Evolutionary conservation across 37 sponge, comb jelly and placozoan genomes (phyloP), one percentile per base, ranked within the genome.

Genomic region (Beroe ovata): DNA sequence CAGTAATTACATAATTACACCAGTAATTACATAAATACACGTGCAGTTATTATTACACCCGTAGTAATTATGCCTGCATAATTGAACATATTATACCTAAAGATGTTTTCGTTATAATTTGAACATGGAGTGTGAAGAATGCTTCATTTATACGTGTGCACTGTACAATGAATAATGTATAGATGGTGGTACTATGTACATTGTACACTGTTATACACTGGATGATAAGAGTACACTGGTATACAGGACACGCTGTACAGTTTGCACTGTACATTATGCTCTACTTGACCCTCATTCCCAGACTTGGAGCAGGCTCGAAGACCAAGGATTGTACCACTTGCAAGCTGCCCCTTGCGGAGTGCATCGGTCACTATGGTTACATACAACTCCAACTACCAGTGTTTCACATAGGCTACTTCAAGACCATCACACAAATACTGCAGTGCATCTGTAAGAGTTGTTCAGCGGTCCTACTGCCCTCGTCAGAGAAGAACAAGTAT

Each of bases 281-380:
- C 11, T 47, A 47, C 11, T 6, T 47, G 11, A 16, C 11, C 11
- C 54, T 47, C 6, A 47, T 47, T 47, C 39, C 6, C 39, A 63
- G 64, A 89, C 35, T 63, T 23, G 89, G 89, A 8, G 64, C 89
- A 0, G 95, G 96, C 71, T 91, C 92, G 38, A 93, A 94, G 71
- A 91, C 91, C 33, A 89, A 91, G 3, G 72, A 60, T 21, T 97
- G 99, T 94, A 92, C 93, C 1, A 97, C 95, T 0, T 97, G 99
- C 64, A 92, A 92, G 6, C 93, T 94, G 64, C n/a, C 88, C n/a
- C 88, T 97, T 62, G 95, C 96, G 0, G 94, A 95, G 38, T 97
- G 99, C 58, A 91, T 95, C 18, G 99, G 99, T 77, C 99, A 97
- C 91, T 97, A 94, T 93, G 99, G 99, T 28, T 95, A 93, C 91